These are phyloP conservation scores for Melipona beecheii DNA, from an alignment of 2,888 invertebrate species.

Conservation along the genomic window DNA sequence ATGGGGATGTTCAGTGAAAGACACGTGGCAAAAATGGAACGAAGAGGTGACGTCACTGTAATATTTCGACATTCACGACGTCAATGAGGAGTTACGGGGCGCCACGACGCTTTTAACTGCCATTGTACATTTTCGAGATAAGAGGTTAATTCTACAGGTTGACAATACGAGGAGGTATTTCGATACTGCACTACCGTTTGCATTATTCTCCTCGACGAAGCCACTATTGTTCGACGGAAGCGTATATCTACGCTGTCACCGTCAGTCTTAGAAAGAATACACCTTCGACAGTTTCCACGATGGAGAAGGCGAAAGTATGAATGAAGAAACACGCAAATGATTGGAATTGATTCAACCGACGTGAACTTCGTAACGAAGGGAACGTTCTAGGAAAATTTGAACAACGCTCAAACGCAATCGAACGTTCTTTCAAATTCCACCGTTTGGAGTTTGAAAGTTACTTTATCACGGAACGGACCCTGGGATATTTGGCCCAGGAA, in stretches of 20 bases:
- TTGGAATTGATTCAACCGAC: neutral
- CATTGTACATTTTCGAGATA: constrained; percentile 8
- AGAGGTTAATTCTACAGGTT: constrained; percentile 36
- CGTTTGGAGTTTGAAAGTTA: neutral
- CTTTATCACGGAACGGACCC: neutral
- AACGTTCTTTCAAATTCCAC: neutral
- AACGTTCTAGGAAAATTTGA: neutral
- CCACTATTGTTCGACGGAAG: constrained; percentile 27
- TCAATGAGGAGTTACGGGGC: constrained; percentile 3
- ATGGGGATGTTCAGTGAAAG: too few relatives aligned
- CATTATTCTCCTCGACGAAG: constrained; percentile 8
- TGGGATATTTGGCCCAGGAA: neutral
- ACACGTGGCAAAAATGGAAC: too few relatives aligned
- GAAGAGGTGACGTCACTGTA: neutral
- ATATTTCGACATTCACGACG: neutral
- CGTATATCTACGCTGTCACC: constrained; percentile 30
- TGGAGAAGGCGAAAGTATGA: neutral
- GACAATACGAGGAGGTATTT: constrained; percentile 36
- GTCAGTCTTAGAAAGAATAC: constrained; percentile 10
- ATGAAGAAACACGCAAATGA: neutral
- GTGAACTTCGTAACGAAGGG: neutral
- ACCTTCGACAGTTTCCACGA: neutral
- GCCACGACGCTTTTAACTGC: constrained; percentile 1
- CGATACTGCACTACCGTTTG: constrained; percentile 18
- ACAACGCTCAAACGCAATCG: neutral